A percentile compares a stretch with the other conserved stretches of the same genome.
Conservation (phyloP, 1,140 invertebrate species). For the Polypedilum vanderplanki region DNA sequence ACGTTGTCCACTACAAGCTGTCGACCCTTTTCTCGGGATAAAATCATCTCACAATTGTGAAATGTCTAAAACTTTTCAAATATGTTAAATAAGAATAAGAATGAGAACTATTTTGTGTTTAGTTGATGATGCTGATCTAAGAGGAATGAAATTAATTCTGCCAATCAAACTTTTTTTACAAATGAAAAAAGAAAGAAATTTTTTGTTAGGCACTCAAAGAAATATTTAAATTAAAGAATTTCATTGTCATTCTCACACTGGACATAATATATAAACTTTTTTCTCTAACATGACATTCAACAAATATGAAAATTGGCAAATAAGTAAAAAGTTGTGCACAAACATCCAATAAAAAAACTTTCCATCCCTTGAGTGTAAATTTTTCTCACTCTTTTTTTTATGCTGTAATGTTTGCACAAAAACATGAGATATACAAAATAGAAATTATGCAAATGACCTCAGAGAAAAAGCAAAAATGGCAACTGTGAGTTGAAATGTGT, state of each 20-base stretch:
- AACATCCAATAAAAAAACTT: not conserved
- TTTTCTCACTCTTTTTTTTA: not conserved
- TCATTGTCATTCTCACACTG: not conserved
- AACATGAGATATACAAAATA: not conserved
- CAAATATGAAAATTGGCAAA: not conserved
- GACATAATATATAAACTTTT: not conserved
- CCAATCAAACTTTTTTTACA: not conserved
- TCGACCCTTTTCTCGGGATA: too few relatives aligned
- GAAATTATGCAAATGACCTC: constrained; percentile 15
- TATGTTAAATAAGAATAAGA: too few relatives aligned
- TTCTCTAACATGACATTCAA: not conserved
- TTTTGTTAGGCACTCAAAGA: not conserved
- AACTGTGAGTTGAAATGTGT: too few relatives aligned
- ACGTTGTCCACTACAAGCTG: too few relatives aligned
- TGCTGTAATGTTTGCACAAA: constrained; percentile 7
- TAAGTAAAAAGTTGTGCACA: not conserved
- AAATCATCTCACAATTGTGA: too few relatives aligned
- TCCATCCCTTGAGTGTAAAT: not conserved
- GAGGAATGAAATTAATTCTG: constrained; percentile 1
- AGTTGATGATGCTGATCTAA: not conserved
- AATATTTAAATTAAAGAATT: constrained; percentile 1
- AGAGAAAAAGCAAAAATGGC: too few relatives aligned
- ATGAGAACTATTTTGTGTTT: too few relatives aligned
- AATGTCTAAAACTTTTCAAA: too few relatives aligned
- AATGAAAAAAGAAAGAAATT: not conserved